Base-by-base conservation (phyloP, 2,888 invertebrate species). In the Drosophila testacea region DNA sequence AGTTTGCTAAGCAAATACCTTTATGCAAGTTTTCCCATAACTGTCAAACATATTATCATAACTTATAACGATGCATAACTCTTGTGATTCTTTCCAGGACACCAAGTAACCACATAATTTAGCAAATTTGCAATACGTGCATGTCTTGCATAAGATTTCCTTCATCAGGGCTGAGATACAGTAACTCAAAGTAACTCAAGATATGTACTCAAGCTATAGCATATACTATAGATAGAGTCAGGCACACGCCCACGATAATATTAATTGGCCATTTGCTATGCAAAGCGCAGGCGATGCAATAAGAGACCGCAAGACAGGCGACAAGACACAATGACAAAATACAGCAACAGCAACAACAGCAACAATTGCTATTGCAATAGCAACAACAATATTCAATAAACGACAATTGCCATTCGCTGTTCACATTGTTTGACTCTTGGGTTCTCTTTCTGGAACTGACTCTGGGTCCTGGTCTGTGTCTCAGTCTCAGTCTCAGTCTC, bases 261-360 rank as follows among this genome's bases (percentile, higher is more conserved):
- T 89, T 83, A 89, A 89, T 89, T 83, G 83, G 81, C 83, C 80
- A 82, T 83, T 83, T 73, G 75, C 83, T 81, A 81, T 80, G 79
- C 79, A 79, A 80, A 65, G 62, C 71, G 71, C 77, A 66, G 66
- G 68, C 77, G 63, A 69, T 70, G 83, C 83, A 72, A 83, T 71
- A 68, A 79, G 71, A 76, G 81, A 46, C 74, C 68, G 46, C 75
- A 47, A 62, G 80, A 88, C 86, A 86, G 68, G 65, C 67, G 72
- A 83, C 89, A 83, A 89, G 88, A 88, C 86, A 89, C 85, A 88
- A 88, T 89, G 89, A 84, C 83, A 84, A 89, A 84, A 89, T 89
- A 30, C 54, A 62, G 41, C 65, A 60, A 47, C 22, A 54, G n/a
- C 57, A 68, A 13, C 65, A 60, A 47, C 22, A 54, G n/a, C 57